A percentile compares a stretch with the other conserved stretches of the same genome.
phyloP scores from a whole-genome alignment of 1,140 invertebrate species.

The Ostrea edulis region DNA sequence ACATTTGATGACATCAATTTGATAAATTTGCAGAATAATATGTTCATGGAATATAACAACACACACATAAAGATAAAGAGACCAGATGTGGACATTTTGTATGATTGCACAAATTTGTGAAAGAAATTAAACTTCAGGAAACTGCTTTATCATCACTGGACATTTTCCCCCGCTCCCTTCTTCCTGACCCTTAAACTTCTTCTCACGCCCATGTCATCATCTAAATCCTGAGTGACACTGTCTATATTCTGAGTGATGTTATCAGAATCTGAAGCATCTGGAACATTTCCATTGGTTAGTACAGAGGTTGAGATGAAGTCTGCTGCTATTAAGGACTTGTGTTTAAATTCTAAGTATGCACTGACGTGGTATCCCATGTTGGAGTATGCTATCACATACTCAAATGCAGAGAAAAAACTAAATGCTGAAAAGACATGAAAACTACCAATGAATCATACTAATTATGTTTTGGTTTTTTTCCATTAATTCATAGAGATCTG shows the following conservation, averaged over 20 bases:
- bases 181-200: conserved; percentile 17
- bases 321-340: conserved; percentile 45
- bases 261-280: not conserved
- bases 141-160: conserved; percentile 12
- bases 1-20: not conserved
- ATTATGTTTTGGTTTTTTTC: too few relatives aligned
- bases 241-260: not conserved
- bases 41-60: conserved; percentile 13
- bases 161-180: conserved; percentile 20
- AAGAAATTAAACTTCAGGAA: not conserved
- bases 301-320: conserved; percentile 5
- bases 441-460: not conserved
- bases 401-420: conserved; percentile 95
- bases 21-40: not conserved
- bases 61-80: not conserved
- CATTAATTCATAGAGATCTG: too few relatives aligned
- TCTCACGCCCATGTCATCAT: not conserved
- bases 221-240: too few relatives aligned
- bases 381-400: conserved; percentile 92
- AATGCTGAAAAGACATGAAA: conserved; percentile 86
- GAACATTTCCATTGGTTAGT: conserved; percentile 32
- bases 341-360: conserved; percentile 88
- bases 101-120: not conserved
- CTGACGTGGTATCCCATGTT: conserved; percentile 96
- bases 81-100: not conserved